A percentile compares a stretch with the other conserved stretches of the same genome.
Conservation (phyloP, 2,113 vertebrate species). For the Psophia crepitans region DNA sequence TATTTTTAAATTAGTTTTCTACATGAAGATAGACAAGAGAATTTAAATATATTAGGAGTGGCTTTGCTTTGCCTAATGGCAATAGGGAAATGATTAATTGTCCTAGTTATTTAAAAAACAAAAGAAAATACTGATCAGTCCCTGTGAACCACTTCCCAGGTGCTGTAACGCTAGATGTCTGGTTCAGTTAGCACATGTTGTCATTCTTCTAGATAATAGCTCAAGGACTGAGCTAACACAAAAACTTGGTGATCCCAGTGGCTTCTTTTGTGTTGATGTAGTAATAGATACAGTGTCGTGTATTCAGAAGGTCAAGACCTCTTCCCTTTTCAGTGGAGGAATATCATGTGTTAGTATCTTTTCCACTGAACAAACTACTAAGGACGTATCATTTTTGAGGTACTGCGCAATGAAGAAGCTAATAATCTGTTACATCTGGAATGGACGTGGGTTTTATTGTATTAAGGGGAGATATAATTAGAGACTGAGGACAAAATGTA, state of each 20-base stretch:
- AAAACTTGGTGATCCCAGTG: not conserved
- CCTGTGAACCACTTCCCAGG: not conserved
- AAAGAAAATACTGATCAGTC: not conserved
- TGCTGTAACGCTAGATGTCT: not conserved
- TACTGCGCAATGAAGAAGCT: not conserved
- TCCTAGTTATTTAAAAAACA: not conserved
- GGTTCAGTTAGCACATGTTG: not conserved
- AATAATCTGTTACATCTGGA: not conserved
- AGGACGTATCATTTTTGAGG: not conserved
- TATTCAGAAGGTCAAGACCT: constrained; percentile 27
- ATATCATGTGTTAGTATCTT: not conserved
- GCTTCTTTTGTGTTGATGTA: not conserved
- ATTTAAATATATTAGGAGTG: not conserved
- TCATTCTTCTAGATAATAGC: not conserved
- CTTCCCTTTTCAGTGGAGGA: not conserved
- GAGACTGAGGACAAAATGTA: not conserved
- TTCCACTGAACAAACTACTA: not conserved
- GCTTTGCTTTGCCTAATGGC: not conserved
- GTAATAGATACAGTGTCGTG: not conserved
- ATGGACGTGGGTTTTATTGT: not conserved
- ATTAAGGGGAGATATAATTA: not conserved
- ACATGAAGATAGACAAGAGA: not conserved
- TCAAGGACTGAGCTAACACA: not conserved
- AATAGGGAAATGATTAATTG: not conserved
- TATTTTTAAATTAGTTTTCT: not conserved